Conservation (phyloP, 1,140 invertebrate genomes). For the Microplitis mediator region DNA sequence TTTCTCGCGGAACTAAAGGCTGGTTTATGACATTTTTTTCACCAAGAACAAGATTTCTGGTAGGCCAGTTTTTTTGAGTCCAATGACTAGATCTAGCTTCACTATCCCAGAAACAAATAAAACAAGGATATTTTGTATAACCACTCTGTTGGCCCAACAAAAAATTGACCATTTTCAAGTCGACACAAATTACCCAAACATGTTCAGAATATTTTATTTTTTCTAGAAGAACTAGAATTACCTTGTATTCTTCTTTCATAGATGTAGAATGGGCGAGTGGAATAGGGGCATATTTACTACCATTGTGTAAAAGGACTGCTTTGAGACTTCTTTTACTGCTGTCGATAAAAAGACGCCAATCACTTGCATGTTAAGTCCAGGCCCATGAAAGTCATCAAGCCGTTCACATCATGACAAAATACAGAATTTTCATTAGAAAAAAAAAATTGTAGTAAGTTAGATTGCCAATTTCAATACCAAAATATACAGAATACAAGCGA, state of each 20-base stretch:
- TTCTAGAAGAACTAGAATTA: neutral
- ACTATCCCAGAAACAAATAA: too few relatives aligned
- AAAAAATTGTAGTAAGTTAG: slow-evolving; percentile 34
- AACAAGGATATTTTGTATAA: neutral
- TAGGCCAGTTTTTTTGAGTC: too few relatives aligned
- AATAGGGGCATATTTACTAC: slow-evolving; percentile 42
- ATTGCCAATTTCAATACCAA: slow-evolving; percentile 23
- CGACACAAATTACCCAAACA: neutral
- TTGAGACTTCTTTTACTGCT: slow-evolving; percentile 12
- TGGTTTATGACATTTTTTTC: neutral
- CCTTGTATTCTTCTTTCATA: neutral
- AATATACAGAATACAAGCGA: slow-evolving; percentile 25
- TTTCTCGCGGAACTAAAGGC: neutral
- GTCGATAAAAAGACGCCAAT: slow-evolving; percentile 8
- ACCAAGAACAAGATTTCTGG: neutral
- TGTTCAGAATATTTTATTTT: neutral
- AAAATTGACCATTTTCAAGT: neutral
- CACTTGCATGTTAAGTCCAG: neutral
- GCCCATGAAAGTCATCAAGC: slow-evolving; percentile 4
- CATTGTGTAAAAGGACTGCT: slow-evolving; percentile 36
- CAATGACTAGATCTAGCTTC: too few relatives aligned
- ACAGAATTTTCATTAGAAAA: slow-evolving; percentile 28
- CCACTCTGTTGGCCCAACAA: neutral
- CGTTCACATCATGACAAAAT: slow-evolving; percentile 45
- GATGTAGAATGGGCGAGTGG: neutral